Base-by-base conservation (phyloP, 37 sponge, comb jelly and placozoan genomes). In the Sycon ciliatum region DNA sequence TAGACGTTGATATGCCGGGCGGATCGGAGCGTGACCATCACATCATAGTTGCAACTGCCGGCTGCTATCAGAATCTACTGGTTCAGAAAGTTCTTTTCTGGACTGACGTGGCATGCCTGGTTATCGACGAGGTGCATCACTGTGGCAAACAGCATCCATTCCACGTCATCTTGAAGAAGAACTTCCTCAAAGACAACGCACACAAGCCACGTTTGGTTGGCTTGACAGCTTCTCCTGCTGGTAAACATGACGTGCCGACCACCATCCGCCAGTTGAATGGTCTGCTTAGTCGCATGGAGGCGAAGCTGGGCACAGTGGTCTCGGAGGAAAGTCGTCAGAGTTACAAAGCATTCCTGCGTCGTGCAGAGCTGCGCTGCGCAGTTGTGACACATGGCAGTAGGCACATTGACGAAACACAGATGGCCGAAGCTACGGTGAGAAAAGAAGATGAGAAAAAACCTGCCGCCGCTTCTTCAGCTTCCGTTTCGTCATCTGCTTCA, bases 31-130 rank as follows among this genome's bases (percentile, higher is more conserved):
- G 16, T 60, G 29, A 60, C 7, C 63, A 60, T 22, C n/a, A 60
- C 22, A 9, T 60, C 30, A 60, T 60, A 11, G 63, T 60, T 26
- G 16, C 16, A 9, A 60, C 63, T 26, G 63, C 63, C 29, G 63
- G 63, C 9, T n/a, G 63, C 63, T 60, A 60, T 18, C 63, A n/a
- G 9, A 60, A 60, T 60, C 63, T 60, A 26, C 63, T 60, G n/a
- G 16, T n/a, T 7, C 7, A 11, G 9, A 22, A 26, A 27, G 63
- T n/a, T 11, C 63, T 60, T 11, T 22, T 11, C 22, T 60, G 63
- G 63, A 22, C 7, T 26, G 63, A 60, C 63, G 63, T 60, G 29
- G 7, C 63, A 11, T 26, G 26, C 16, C 63, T 60, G n/a, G 23
- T 60, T 26, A 7, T 60, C 11, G 63, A 60, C 23, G 63, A 60